Base-by-base conservation (phyloP, 2,888 invertebrate genomes). In the Automeris io region DNA sequence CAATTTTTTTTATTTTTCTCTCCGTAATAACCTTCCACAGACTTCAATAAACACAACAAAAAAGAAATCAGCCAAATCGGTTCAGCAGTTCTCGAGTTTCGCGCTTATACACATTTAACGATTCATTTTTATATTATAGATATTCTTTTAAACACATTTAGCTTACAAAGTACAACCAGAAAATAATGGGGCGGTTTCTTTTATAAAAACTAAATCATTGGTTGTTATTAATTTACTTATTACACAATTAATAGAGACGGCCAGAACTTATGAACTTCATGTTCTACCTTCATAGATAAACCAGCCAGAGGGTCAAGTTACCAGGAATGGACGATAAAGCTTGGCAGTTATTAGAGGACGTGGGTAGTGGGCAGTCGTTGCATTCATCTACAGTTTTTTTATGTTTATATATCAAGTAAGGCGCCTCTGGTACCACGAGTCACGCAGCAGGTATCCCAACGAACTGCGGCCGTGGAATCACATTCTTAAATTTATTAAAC, bases 261-360 rank as follows among this genome's bases (percentile, higher is more conserved):
- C 46, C 45, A 51, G 48, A 38, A 39, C 45, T 43, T 41, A 45
- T 52, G 53, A 53, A 54, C 57, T 54, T 58, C 59, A 53, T 62
- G 60, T 62, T 62, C 61, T 60, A 61, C 61, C 54, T 61, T 49
- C 56, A 63, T 60, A 73, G 68, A 67, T 74, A 66, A 68, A 61
- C 58, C 51, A 57, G 58, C 59, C 68, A 61, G 60, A 48, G 66
- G 70, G 60, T 74, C 70, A 58, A 61, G 73, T 76, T 73, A 44
- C 56, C 57, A 69, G 76, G 76, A 80, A 80, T 74, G 62, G 67
- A 61, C 72, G 60, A 83, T 85, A 85, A 83, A 82, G 66, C 60
- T 64, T 59, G 62, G 56, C 59, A 69, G 64, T 74, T 79, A 77
- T 79, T 75, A 68, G 70, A 62, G 43, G 42, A 69, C 66, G 79